Conservation (phyloP, 2,113 vertebrate genomes). For the Eidolon helvum region DNA sequence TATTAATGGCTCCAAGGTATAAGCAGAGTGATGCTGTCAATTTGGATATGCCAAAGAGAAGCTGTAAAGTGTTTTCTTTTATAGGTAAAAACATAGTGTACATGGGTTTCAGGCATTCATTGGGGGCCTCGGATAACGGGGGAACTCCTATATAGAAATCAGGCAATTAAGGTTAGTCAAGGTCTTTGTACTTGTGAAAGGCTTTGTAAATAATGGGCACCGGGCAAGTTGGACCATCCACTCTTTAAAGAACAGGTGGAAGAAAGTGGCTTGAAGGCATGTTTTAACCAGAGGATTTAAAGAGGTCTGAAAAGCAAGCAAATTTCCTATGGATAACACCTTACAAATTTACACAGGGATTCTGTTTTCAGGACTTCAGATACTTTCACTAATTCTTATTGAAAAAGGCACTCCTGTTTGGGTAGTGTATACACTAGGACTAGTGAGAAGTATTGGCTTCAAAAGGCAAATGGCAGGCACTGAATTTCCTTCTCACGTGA, state of each 20-base stretch:
- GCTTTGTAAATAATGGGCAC: neutral
- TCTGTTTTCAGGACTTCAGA: neutral
- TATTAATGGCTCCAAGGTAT: neutral
- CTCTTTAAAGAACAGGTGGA: neutral
- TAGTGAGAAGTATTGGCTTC: neutral
- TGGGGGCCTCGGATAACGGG: neutral
- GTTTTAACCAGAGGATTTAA: neutral
- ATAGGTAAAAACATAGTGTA: neutral
- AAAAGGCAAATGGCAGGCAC: neutral
- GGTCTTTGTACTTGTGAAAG: neutral
- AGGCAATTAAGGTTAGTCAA: neutral
- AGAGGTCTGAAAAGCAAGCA: neutral
- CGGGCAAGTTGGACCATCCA: neutral
- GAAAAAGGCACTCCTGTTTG: neutral
- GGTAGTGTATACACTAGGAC: neutral
- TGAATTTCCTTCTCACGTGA: neutral
- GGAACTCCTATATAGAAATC: neutral
- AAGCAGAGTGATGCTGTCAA: neutral
- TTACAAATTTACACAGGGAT: neutral
- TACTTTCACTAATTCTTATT: neutral
- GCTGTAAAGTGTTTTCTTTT: neutral
- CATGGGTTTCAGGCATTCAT: neutral
- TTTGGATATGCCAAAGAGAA: neutral
- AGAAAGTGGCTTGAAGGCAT: neutral
- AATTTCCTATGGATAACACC: neutral